Percentiles rank a stretch among this genome's conserved stretches.
Conservation (phyloP, 2,113 vertebrate species). For the Anas platyrhynchos region DNA sequence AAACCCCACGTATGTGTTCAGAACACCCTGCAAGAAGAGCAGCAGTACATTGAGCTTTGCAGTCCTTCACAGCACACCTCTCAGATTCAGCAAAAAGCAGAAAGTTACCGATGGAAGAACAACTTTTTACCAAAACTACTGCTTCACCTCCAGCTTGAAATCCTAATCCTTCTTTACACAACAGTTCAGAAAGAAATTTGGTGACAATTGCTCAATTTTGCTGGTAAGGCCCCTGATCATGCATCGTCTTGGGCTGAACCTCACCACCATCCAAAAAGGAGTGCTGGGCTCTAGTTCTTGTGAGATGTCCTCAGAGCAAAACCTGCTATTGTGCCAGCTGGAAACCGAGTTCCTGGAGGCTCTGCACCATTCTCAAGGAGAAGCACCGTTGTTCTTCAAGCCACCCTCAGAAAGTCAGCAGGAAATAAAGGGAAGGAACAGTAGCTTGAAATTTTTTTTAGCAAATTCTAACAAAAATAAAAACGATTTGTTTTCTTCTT, state of each 20-base stretch:
- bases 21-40: not conserved
- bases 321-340: not conserved
- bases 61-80: not conserved
- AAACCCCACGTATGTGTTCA: not conserved
- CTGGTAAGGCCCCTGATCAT: not conserved
- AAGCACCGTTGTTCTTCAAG: constrained; percentile 3
- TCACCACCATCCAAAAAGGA: not conserved
- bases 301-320: not conserved
- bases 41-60: not conserved
- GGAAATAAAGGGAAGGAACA: not conserved
- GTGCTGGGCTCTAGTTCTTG: not conserved
- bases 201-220: not conserved
- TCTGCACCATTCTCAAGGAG: not conserved
- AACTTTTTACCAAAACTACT: not conserved
- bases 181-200: not conserved
- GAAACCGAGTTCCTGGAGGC: not conserved
- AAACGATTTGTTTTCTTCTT: not conserved
- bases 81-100: not conserved
- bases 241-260: not conserved
- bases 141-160: not conserved
- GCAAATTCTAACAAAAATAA: not conserved
- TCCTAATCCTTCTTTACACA: not conserved
- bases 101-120: not conserved
- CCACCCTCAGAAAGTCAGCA: not conserved
- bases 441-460: not conserved